Evolutionary conservation across 2,797 vertebrate species (phyloP), one percentile per base, ranked within the genome.

Genomic region (Gallinago solitaria): DNA sequence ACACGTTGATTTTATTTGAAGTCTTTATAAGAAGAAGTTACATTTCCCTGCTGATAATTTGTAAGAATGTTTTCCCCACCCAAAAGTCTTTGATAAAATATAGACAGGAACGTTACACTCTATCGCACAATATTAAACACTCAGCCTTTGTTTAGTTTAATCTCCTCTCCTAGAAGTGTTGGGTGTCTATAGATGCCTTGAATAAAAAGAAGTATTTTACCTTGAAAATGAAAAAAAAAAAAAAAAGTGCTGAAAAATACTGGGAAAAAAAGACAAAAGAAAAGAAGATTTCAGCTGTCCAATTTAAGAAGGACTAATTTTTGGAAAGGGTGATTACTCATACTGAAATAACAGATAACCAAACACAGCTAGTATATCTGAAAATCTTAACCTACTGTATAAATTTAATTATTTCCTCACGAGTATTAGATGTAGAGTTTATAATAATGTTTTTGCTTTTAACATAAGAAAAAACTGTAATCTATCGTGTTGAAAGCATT

Each of bases 41-140:
- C 9, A 41, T 82, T 65, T 95, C 33, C 27, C 24, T 50, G 39
- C 16, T 87, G 90, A 79, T 90, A 86, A 53, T 21, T 33, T 73
- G 6, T 51, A n/a, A 81, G 60, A 87, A 11, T 68, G 14, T 47
- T 71, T 89, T 89, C 53, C 24, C 43, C 21, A 45, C n/a, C 37
- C 17, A 25, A 2, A 37, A 30, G 35, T 37, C 61, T 86, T 69
- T 93, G 48, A 74, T 64, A 54, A 75, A 37, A 6, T n/a, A 71
- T 27, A 28, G 54, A 53, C 51, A 64, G 25, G 39, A 64, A 45
- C 14, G 16, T 90, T 80, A 16, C 12, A 11, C 12, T n/a, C 60
- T 54, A 11, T 57, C n/a, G 17, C 5, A 21, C 9, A 32, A 0
- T 28, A 50, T 79, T 70, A 50, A 87, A 64, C 20, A 51, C 2